These are phyloP conservation scores for Aphodius granarius DNA, from an alignment of 2,888 invertebrate species.

Conservation along the genomic window DNA sequence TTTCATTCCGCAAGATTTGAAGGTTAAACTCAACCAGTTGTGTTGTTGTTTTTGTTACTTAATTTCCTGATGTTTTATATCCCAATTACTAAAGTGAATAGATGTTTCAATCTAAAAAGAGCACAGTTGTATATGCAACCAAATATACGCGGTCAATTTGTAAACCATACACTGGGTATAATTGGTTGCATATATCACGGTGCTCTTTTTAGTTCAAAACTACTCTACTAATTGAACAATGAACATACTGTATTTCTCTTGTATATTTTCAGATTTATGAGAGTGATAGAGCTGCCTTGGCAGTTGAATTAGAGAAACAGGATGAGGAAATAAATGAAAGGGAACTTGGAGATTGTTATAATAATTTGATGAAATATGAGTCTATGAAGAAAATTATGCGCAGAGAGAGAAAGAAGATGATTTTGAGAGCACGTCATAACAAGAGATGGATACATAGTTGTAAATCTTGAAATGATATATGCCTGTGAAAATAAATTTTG, in stretches of 20 bases:
- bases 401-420: conserved; percentile 23
- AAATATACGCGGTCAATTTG: no score
- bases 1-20: no score
- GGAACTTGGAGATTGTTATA: background rate
- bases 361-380: conserved; percentile 22
- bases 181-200: no score
- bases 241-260: background rate
- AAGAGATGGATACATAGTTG: conserved; percentile 30
- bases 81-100: no score
- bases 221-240: no score
- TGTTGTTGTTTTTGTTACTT: no score
- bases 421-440: conserved; percentile 10
- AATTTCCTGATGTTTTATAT: no score
- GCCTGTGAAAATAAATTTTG: background rate
- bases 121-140: no score
- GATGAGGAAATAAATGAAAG: background rate
- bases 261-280: background rate
- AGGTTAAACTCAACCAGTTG: no score
- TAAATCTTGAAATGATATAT: conserved; percentile 19
- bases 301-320: background rate
- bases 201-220: no score
- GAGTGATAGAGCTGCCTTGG: background rate
- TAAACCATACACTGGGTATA: no score
- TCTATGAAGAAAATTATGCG: conserved; percentile 24
- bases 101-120: no score